Evolutionary conservation across 2,888 invertebrate genomes (phyloP), one percentile per base, ranked within the genome.

Genomic region (Hermaeophaga mercurialis): DNA sequence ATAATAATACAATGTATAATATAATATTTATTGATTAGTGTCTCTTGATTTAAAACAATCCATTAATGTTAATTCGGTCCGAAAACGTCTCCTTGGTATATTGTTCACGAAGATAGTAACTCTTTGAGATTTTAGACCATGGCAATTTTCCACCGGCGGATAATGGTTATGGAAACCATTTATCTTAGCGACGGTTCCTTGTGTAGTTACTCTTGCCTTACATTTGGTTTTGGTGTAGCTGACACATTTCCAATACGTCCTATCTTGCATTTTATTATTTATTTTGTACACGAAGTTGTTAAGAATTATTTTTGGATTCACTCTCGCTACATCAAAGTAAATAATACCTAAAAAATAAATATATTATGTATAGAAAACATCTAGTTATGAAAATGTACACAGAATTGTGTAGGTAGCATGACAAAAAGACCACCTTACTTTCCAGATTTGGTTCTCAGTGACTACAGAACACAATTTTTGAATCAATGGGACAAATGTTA

Each of bases 191-290:
- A 53, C 39, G 14, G 49, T 62, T 11, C 65, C 68, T 45, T 61
- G 64, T 1, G 71, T 70, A 2, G 67, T 66, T 11, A 70, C 58
- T 48, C 69, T 66, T 3, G 70, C 67, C 61, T 64, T 68, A 55
- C 73, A 74, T 54, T 60, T 64, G 1, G 59, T 65, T 54, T 63
- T 68, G 34, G 58, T 64, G 41, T 72, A 71, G 8, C 60, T 59
- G 1, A 65, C 58, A 41, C 73, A 73, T 48, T 68, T 66, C 73
- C 73, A 73, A 44, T 70, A 69, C 0, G 69, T 70, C 28, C 67
- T 66, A 31, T 63, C 64, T 14, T 54, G 33, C 49, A 61, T 58
- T 41, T 65, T 66, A 26, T 62, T 67, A 52, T 70, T 64, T 12
- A 69, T 65, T 12, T 63, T 64, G 48, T 61, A 71, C 9, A 57